These are phyloP conservation scores for Astreopora myriophthalma DNA, from an alignment of 64 coral and sea anemone genomes.

Conservation along the genomic window DNA sequence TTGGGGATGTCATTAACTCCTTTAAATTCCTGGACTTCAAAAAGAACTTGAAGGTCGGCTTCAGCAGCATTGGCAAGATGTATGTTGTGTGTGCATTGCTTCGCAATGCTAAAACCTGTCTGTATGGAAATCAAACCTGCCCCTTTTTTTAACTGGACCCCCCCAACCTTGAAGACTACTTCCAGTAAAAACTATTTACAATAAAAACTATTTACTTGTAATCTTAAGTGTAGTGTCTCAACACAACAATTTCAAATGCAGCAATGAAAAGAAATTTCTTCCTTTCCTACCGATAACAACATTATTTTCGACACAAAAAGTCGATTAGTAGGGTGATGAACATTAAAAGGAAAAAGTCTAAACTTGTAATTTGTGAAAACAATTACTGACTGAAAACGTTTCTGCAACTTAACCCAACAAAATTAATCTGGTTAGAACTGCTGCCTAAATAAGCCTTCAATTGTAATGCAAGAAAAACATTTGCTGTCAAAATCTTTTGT, in stretches of 20 bases:
- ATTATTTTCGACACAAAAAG: too few relatives aligned
- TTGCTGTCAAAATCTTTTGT: not conserved
- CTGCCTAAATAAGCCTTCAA: not conserved
- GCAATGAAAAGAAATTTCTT: too few relatives aligned
- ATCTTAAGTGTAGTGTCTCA: too few relatives aligned
- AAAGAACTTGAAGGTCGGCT: conserved; percentile 1
- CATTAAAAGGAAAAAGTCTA: too few relatives aligned
- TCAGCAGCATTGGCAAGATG: conserved; percentile 11
- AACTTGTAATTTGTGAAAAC: not conserved
- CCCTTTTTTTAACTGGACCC: not conserved
- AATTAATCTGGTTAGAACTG: not conserved
- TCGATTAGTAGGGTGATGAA: too few relatives aligned
- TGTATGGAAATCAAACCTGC: conserved; percentile 17
- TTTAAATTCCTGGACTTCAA: not conserved
- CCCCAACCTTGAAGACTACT: not conserved
- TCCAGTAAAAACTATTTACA: not conserved
- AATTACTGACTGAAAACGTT: not conserved
- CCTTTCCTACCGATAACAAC: too few relatives aligned
- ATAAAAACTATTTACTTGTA: too few relatives aligned
- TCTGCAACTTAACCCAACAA: not conserved
- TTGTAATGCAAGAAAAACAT: not conserved
- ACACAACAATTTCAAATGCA: too few relatives aligned
- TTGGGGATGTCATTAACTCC: not conserved
- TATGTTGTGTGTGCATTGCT: conserved; percentile 21
- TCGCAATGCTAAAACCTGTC: conserved; percentile 4